Evolutionary conservation across 1,140 invertebrate genomes (phyloP).

Genomic region (Cyclargus thomasi): DNA sequence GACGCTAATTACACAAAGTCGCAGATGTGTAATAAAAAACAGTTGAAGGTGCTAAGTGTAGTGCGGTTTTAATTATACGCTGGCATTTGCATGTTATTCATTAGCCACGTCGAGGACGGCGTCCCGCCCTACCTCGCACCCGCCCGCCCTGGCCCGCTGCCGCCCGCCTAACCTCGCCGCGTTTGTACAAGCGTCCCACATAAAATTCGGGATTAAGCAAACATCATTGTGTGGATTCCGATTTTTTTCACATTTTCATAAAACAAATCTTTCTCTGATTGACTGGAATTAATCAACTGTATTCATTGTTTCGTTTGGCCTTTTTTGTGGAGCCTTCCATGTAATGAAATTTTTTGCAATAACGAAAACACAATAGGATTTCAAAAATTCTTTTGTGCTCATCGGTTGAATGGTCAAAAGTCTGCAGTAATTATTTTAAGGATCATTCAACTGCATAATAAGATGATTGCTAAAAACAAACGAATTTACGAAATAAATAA

Average conservation of each 20-base stretch:
- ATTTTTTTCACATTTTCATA: constrained; percentile 11
- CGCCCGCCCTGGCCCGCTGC: constrained; percentile 15
- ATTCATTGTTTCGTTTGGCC: constrained; percentile 8
- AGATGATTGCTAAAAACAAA: too few species aligned
- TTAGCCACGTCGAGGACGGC: constrained; percentile 32
- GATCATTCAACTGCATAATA: too few species aligned
- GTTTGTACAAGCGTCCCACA: constrained; percentile 18
- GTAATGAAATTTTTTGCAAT: not conserved
- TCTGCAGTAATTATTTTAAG: not conserved
- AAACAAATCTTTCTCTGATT: constrained; percentile 15
- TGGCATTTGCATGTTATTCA: constrained; percentile 59
- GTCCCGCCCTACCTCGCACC: constrained; percentile 13
- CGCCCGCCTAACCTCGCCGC: constrained; percentile 20
- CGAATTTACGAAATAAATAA: too few species aligned
- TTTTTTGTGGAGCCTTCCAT: constrained; percentile 5
- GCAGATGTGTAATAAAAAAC: constrained; percentile 30
- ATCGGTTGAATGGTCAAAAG: not conserved
- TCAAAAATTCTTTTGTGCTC: not conserved
- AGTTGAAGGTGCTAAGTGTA: constrained; percentile 29
- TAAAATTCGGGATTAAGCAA: constrained; percentile 21
- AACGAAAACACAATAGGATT: not conserved
- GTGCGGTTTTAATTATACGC: constrained; percentile 50
- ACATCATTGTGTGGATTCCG: constrained; percentile 15
- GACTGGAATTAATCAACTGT: constrained; percentile 14
- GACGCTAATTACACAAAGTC: constrained; percentile 17